Base-by-base conservation (phyloP, 2,797 vertebrate genomes). In the Paramormyrops hopkinsi region DNA sequence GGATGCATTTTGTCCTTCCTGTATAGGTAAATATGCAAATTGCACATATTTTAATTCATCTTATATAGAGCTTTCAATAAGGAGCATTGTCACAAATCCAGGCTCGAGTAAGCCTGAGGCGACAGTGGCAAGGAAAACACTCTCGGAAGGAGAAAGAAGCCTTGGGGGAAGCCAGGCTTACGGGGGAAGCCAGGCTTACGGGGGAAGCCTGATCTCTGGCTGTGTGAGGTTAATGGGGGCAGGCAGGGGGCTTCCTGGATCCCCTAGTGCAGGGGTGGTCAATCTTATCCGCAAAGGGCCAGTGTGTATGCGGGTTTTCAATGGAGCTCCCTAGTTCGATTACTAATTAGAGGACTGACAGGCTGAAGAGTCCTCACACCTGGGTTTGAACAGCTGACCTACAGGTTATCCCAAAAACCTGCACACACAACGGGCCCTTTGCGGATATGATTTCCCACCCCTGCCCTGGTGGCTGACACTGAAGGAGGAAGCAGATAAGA, bases 1-100 rank as follows among this genome's bases (percentile, higher is more conserved):
- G 33, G 33, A 37, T 37, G 33, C 90, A 90, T 93, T 91, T 89
- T 89, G 50, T 89, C 91, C 54, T 51, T 91, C 92, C 92, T 53
- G 69, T 51, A 92, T 92, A 92, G 91, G 92, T 91, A 89, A 29
- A 88, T 88, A 87, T 92, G 92, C 89, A 93, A 93, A 93, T 91
- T 90, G 90, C 0, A 1, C 46, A 29, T 50, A 65, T 65, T 29
- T 65, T 29, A 29, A 65, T 29, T 65, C 2, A 29, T 25, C 62
- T 12, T 12, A 12, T 65, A 29, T 29, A 11, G 22, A 29, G 62
- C 62, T 29, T 29, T 29, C 25, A 65, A 65, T 29, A 12, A 65
- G 62, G 62, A 29, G 62, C 62, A 65, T 29, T 65, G 22, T 12
- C 25, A 65, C 54, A 25, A 29, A 65, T 65, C 8, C 25, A 29